Evolutionary conservation across 2,113 vertebrate species (phyloP).

Genomic region (Etheostoma spectabile): DNA sequence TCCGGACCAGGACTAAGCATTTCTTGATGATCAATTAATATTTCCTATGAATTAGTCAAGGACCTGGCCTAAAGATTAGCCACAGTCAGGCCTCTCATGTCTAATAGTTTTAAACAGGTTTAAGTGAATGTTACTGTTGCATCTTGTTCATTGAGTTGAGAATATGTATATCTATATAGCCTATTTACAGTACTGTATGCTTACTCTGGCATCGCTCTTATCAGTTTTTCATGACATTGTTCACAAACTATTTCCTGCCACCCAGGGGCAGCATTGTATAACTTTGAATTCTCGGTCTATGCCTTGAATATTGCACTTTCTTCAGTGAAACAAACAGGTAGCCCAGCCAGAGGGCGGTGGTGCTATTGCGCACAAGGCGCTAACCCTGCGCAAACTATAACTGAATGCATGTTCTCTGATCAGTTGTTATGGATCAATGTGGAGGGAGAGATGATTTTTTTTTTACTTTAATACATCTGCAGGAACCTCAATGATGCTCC

Average conservation of each 20-base stretch:
- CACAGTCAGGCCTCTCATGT: too few relatives aligned
- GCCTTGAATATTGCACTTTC: neutral
- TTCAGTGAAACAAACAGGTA: conserved; percentile 23
- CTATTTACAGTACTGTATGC: neutral
- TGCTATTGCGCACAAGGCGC: conserved; percentile 58
- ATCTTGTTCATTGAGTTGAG: too few relatives aligned
- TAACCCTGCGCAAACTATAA: conserved; percentile 27
- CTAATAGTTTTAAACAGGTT: too few relatives aligned
- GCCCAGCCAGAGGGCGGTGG: conserved; percentile 57
- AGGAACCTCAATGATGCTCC: conserved; percentile 18
- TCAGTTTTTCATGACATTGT: neutral
- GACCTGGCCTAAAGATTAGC: too few relatives aligned
- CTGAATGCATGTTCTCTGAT: conserved; percentile 21
- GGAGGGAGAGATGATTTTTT: conserved; percentile 24
- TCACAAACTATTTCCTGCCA: conserved; percentile 18
- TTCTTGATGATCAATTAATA: too few relatives aligned
- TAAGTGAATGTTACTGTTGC: too few relatives aligned
- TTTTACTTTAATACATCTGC: conserved; percentile 19
- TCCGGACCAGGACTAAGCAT: too few relatives aligned
- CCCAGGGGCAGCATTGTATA: conserved; percentile 35
- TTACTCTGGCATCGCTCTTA: neutral
- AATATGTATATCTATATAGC: too few relatives aligned
- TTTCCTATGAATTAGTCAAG: too few relatives aligned
- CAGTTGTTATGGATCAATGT: conserved; percentile 60
- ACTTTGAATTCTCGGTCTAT: neutral